Conservation (phyloP, 2,113 vertebrate species). For the Rhizomys pruinosus region DNA sequence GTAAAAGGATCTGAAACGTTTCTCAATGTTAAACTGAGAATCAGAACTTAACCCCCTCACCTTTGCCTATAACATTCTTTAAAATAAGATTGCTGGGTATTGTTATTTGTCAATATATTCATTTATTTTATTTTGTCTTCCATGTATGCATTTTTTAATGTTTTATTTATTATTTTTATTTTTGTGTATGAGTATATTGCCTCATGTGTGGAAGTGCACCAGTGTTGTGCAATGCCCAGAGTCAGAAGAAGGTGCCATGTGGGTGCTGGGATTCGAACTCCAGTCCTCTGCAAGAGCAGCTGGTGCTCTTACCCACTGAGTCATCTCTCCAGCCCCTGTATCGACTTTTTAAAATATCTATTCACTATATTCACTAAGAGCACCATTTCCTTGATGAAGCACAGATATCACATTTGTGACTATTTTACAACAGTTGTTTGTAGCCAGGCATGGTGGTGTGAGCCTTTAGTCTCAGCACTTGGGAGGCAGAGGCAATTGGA, state of each 20-base stretch:
- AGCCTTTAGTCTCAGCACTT: too few relatives aligned
- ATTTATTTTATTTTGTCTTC: constrained; percentile 36
- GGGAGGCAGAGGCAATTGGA: too few relatives aligned
- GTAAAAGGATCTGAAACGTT: neutral
- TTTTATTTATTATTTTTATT: too few relatives aligned
- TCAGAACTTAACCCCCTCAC: neutral
- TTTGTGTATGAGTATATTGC: too few relatives aligned
- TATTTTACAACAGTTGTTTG: neutral
- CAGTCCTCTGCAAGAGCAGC: too few relatives aligned
- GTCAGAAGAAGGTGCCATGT: too few relatives aligned
- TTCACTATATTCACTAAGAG: neutral
- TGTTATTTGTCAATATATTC: neutral
- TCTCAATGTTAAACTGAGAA: neutral
- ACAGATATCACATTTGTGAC: constrained; percentile 17
- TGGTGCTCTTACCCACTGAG: too few relatives aligned
- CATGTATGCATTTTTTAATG: neutral
- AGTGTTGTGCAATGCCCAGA: too few relatives aligned
- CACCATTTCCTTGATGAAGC: constrained; percentile 14
- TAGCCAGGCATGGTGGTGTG: too few relatives aligned
- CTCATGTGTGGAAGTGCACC: too few relatives aligned
- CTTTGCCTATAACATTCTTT: neutral
- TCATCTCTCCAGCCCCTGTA: too few relatives aligned
- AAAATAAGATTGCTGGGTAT: neutral
- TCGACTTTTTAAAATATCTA: neutral
- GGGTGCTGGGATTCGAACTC: too few relatives aligned